Evolutionary conservation across 2,113 vertebrate genomes (phyloP).

Genomic region (Poicephalus meyeri): DNA sequence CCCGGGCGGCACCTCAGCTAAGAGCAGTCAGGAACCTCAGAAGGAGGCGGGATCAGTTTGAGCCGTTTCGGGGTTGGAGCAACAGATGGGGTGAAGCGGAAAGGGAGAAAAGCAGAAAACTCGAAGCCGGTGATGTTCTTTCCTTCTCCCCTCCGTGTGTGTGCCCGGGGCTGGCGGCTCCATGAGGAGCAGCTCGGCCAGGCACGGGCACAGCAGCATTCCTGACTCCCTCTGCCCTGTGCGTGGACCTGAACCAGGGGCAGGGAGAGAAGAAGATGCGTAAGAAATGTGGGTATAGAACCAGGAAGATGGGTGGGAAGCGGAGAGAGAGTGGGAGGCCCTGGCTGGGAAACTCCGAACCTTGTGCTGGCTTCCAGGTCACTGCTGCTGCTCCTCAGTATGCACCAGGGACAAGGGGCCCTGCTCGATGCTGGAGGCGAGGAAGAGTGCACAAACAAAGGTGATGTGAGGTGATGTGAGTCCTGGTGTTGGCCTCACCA

Average conservation of each 20-base stretch:
- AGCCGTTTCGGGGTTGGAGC: neutral
- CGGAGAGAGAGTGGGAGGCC: neutral
- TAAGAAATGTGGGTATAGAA: neutral
- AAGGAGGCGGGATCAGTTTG: neutral
- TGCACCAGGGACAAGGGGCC: neutral
- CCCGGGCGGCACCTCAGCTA: neutral
- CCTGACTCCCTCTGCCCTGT: neutral
- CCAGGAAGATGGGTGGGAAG: neutral
- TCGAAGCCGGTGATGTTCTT: fast-evolving
- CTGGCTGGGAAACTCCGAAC: neutral
- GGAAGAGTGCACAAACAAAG: fast-evolving
- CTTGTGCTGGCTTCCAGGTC: neutral
- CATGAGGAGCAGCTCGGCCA: neutral
- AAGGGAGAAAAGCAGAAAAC: neutral
- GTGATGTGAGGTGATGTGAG: neutral
- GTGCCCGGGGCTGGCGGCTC: neutral
- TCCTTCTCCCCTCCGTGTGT: fast-evolving
- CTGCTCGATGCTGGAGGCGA: neutral
- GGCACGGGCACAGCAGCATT: neutral
- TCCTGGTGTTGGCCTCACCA: neutral
- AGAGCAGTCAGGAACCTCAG: neutral
- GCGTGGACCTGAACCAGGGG: neutral
- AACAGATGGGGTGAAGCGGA: neutral
- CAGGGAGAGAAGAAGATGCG: neutral
- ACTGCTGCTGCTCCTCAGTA: neutral